Conservation (phyloP, 2,113 vertebrate genomes). For the Myocastor coypus region DNA sequence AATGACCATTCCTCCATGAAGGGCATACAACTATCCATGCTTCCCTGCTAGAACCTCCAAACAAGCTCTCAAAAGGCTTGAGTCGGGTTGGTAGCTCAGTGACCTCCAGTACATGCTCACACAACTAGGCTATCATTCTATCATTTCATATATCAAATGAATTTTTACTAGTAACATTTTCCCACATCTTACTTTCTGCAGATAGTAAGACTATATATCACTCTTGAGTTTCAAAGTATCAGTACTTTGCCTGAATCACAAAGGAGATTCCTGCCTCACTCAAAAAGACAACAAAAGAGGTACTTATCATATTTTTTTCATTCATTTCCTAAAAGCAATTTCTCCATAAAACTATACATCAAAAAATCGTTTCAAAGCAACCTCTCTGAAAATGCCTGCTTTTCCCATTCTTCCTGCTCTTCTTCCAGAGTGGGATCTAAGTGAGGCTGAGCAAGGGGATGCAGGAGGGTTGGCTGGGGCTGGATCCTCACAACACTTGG, state of each 20-base stretch:
- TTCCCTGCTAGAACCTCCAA: too few relatives aligned
- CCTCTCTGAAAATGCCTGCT: neutral
- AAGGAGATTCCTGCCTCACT: too few relatives aligned
- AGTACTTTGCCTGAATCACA: neutral
- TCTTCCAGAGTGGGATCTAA: neutral
- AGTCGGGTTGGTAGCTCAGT: neutral
- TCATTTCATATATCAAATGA: neutral
- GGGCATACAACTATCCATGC: too few relatives aligned
- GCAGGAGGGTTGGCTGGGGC: neutral
- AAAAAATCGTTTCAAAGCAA: neutral
- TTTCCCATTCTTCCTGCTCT: neutral
- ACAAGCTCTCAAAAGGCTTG: neutral
- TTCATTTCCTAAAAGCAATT: neutral
- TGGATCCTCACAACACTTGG: neutral
- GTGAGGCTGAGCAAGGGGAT: neutral
- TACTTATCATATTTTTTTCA: neutral
- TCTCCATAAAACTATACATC: neutral
- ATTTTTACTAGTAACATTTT: neutral
- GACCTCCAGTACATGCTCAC: neutral
- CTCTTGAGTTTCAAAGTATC: neutral
- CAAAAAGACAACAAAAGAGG: too few relatives aligned
- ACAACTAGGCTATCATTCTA: neutral
- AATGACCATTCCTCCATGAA: too few relatives aligned
- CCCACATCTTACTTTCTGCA: neutral
- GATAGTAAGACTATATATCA: neutral